Conservation (phyloP, 2,113 vertebrate genomes). For the Leucosticte australis region DNA sequence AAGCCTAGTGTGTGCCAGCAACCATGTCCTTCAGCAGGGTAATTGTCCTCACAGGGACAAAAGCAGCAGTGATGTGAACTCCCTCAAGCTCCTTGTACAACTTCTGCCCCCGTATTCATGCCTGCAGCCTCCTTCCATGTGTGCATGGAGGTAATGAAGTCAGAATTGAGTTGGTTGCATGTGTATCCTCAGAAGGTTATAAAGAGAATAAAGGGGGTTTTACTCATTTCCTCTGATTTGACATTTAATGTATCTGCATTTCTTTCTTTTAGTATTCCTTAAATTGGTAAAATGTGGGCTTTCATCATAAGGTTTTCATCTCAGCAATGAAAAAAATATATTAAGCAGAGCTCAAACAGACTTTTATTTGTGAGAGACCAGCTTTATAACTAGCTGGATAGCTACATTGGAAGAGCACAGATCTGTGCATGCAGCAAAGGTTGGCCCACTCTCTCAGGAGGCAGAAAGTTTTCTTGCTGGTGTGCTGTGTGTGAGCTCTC, state of each 20-base stretch:
- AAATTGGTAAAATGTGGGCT: background rate
- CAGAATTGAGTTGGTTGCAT: background rate
- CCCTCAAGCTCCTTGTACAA: background rate
- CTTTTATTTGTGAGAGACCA: background rate
- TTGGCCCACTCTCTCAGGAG: background rate
- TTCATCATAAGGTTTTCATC: background rate
- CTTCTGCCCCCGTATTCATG: background rate
- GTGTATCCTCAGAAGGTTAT: background rate
- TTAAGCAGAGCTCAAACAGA: background rate
- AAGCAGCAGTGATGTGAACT: background rate
- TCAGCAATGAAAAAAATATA: background rate
- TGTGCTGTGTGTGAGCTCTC: accelerated
- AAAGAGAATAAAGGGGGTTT: background rate
- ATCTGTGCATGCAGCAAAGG: background rate
- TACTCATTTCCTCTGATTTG: background rate
- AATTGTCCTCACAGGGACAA: background rate
- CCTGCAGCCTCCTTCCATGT: background rate
- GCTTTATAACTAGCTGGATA: background rate
- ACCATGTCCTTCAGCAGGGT: background rate
- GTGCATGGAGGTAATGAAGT: background rate
- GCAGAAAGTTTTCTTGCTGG: background rate
- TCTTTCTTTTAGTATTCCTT: background rate
- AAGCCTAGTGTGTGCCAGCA: background rate
- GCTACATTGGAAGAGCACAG: background rate
- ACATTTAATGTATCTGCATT: background rate